These are phyloP conservation scores for Dromococcyx pavoninus DNA, from an alignment of 2,797 vertebrate species.

Conservation along the genomic window DNA sequence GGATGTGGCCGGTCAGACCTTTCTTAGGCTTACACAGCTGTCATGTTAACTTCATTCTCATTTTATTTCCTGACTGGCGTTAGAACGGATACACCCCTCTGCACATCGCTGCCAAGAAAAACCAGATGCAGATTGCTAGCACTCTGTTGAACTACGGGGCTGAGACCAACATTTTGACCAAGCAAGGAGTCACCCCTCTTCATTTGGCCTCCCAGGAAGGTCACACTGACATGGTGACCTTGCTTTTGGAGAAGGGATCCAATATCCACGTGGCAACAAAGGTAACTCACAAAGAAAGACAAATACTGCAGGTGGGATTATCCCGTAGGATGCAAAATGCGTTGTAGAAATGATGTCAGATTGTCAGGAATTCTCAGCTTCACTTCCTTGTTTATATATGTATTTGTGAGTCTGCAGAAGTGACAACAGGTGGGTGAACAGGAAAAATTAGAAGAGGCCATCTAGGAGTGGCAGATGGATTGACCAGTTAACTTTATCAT, in stretches of 20 bases:
- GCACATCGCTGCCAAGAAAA: slow-evolving; percentile 97
- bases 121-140: slow-evolving; percentile 95
- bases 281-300: slow-evolving; percentile 72
- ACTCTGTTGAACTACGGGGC: slow-evolving; percentile 89
- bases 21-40: not conserved
- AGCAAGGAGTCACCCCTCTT: slow-evolving; percentile 93
- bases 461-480: not conserved
- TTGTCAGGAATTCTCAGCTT: not conserved
- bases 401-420: not conserved
- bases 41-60: not conserved
- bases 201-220: slow-evolving; percentile 95
- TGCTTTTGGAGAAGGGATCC: slow-evolving; percentile 88
- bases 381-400: not conserved
- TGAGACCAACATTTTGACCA: slow-evolving; percentile 91
- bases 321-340: not conserved
- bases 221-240: slow-evolving; percentile 86
- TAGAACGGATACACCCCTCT: slow-evolving; percentile 98
- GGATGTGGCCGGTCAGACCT: too few species aligned
- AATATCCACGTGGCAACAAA: slow-evolving; percentile 88
- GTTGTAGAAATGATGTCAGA: not conserved
- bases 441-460: not conserved
- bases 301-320: not conserved
- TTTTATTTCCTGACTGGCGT: not conserved
- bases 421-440: not conserved
- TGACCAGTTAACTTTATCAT: not conserved